phyloP scores from a whole-genome alignment of 2,797 vertebrate species.

The Anguilla megastoma region DNA sequence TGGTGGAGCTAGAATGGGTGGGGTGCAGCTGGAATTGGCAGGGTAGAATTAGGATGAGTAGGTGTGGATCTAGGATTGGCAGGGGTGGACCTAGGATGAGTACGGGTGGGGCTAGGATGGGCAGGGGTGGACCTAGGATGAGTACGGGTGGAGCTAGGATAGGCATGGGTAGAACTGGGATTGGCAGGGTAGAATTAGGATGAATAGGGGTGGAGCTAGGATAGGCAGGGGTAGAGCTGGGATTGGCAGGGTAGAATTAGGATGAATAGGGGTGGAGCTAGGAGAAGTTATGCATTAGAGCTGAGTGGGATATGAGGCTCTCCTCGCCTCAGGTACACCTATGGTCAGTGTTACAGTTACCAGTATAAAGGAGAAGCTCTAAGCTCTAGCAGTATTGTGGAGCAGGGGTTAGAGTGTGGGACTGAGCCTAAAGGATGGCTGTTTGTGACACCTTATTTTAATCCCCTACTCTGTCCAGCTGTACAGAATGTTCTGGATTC shows the following conservation, averaged over 20 bases:
- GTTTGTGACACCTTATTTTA: not conserved
- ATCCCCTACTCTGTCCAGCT: not conserved
- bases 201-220: no score
- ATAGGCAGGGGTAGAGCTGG: no score
- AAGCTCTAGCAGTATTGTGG: not conserved
- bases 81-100: not conserved
- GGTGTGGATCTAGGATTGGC: no score
- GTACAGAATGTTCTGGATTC: slow-evolving; percentile 8
- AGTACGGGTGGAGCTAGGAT: no score
- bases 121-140: not conserved
- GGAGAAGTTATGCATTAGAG: not conserved
- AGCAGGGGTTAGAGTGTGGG: not conserved
- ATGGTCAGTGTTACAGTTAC: not conserved
- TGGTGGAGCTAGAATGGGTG: not conserved
- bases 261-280: no score
- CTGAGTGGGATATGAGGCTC: not conserved
- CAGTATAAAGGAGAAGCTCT: not conserved
- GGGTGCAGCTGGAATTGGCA: not conserved
- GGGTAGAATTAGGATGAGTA: no score
- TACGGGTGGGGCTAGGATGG: not conserved
- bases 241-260: no score
- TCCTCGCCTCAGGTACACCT: not conserved
- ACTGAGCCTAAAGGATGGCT: not conserved
- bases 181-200: no score
- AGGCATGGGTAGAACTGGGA: no score